Base-by-base conservation (phyloP, 2,888 invertebrate species). In the Diachrysia chrysitis region DNA sequence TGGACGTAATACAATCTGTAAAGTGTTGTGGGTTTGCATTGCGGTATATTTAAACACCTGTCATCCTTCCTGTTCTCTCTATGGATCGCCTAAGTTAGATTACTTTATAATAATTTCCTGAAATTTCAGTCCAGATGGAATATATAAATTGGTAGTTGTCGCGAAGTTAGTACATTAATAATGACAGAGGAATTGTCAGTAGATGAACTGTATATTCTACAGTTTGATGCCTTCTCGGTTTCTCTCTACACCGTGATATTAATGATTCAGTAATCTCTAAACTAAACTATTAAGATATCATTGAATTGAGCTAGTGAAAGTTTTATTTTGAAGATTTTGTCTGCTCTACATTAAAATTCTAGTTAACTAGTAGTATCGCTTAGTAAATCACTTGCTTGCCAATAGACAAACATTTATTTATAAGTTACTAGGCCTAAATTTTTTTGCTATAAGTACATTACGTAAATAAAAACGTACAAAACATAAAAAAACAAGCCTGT, bases 101-200 rank as follows among this genome's bases (percentile, higher is more conserved):
- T 94, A 92, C 94, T 93, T 93, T 92, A 92, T 93, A 94, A 93
- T 93, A 91, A 93, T 91, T 87, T 87, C 77, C 84, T 85, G 86
- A 89, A 90, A 91, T 90, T 89, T 90, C 87, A 89, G 88, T 90
- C 88, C 86, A 90, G 88, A 89, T 87, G 85, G 89, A 89, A 91
- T 90, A 86, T 89, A 91, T 90, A 91, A 90, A 93, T 92, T 92
- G 88, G 87, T 83, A 87, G 90, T 90, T 90, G 90, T 90, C 89
- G 88, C 84, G 78, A 88, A 90, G 87, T 91, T 90, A 81, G 87
- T 81, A 86, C 87, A 90, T 90, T 90, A 91, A 91, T 91, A 92
- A 93, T 91, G 87, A 85, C 82, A 81, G 79, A 85, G 85, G 23
- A 69, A 71, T 66, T 58, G 88, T 87, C 85, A 86, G 85, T 77